phyloP scores from a whole-genome alignment of 2,113 vertebrate species.

The Paramisgurnus dabryanus region DNA sequence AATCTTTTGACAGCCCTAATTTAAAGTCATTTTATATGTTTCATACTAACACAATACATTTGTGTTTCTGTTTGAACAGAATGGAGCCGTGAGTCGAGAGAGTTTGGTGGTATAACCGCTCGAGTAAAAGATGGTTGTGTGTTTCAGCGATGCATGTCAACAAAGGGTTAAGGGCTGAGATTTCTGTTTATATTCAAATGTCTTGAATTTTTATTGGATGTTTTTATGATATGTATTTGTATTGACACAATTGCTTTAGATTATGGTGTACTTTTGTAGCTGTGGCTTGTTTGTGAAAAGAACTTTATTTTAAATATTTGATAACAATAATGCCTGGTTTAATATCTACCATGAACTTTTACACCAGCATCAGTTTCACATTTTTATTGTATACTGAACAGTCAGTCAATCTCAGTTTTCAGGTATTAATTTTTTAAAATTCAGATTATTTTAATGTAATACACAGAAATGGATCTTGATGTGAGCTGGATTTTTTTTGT shows the following conservation, averaged over 20 bases:
- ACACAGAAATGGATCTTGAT: neutral
- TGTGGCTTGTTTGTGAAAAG: neutral
- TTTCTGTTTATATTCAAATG: neutral
- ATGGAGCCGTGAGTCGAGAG: constrained; percentile 85
- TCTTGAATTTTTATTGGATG: neutral
- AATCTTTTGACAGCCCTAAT: no score
- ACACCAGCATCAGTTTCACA: neutral
- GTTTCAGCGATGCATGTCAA: neutral
- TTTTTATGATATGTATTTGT: neutral
- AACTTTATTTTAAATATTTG: neutral
- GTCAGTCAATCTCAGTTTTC: neutral
- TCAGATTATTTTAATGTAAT: constrained; percentile 3
- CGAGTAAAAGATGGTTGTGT: neutral
- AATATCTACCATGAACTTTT: neutral
- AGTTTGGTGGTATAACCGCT: constrained; percentile 80
- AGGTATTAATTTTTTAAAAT: neutral
- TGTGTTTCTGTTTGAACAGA: constrained; percentile 71
- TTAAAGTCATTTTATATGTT: neutral
- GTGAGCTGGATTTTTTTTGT: neutral
- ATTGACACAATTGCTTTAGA: neutral
- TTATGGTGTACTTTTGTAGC: neutral
- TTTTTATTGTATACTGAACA: neutral
- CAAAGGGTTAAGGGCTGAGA: neutral
- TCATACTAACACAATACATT: neutral
- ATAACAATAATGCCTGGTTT: neutral